phyloP scores from a whole-genome alignment of 2,797 vertebrate species.

The Tragelaphus eurycerus region DNA sequence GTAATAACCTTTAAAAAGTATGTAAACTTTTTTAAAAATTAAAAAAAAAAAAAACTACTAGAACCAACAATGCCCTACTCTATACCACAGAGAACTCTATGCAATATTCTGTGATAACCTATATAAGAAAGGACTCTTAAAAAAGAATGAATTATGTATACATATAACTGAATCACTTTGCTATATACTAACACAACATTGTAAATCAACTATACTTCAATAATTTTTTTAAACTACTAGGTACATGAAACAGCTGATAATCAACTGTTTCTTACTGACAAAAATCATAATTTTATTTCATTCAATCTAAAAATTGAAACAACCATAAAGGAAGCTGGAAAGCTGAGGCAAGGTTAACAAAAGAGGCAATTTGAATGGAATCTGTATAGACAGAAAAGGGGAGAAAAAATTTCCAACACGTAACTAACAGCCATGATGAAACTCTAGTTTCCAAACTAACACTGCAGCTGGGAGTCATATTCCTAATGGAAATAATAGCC shows the following conservation, averaged over 20 bases:
- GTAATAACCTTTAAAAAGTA: not conserved
- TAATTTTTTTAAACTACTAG: not conserved
- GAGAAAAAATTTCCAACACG: not conserved
- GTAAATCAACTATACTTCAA: not conserved
- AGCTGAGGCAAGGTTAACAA: not conserved
- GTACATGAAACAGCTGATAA: not conserved
- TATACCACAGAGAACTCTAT: not conserved
- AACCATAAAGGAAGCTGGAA: not conserved
- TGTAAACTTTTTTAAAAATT: not conserved
- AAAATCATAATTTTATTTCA: not conserved
- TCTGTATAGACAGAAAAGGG: not conserved
- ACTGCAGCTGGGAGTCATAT: not conserved
- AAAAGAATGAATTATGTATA: not conserved
- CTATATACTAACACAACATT: not conserved
- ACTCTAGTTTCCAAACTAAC: constrained; percentile 12
- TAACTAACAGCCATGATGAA: not conserved
- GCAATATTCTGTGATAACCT: not conserved
- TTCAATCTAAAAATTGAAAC: not conserved
- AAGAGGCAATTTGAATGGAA: not conserved
- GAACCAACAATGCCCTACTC: not conserved
- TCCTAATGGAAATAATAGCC: not conserved
- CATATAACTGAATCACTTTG: not conserved
- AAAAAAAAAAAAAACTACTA: not conserved
- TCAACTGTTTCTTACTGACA: not conserved
- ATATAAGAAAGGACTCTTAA: not conserved